These are phyloP conservation scores for Antigone vipio DNA, from an alignment of 2,113 vertebrate genomes.

Conservation along the genomic window DNA sequence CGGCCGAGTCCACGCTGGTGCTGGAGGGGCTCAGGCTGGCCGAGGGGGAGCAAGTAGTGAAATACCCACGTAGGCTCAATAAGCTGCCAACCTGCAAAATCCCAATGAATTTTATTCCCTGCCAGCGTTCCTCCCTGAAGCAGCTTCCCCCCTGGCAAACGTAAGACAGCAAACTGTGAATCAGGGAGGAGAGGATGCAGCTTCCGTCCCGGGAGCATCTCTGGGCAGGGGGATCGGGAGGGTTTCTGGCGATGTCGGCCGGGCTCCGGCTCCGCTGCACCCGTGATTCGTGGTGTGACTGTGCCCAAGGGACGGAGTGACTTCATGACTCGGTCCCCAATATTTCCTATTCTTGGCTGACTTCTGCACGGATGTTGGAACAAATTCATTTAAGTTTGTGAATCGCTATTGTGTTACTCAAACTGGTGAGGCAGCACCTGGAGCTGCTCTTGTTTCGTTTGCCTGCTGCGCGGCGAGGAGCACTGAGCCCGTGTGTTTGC, in stretches of 20 bases:
- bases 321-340: background rate
- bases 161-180: background rate
- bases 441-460: background rate
- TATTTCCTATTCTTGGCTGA: background rate
- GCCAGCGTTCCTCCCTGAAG: background rate
- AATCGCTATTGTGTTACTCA: accelerated
- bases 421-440: accelerated
- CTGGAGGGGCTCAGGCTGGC: background rate
- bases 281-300: background rate
- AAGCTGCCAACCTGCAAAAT: background rate
- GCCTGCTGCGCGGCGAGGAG: background rate
- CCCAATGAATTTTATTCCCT: background rate
- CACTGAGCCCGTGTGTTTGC: background rate
- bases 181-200: background rate
- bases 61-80: background rate
- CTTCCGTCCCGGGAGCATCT: accelerated
- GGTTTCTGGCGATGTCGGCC: accelerated
- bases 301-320: accelerated
- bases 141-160: background rate
- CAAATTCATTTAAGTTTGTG: background rate
- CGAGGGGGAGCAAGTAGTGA: background rate
- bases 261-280: background rate
- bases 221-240: background rate
- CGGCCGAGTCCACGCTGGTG: accelerated
- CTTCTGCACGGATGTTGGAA: background rate